phyloP scores from a whole-genome alignment of 2,888 invertebrate species.

The Limenitis camilla region DNA sequence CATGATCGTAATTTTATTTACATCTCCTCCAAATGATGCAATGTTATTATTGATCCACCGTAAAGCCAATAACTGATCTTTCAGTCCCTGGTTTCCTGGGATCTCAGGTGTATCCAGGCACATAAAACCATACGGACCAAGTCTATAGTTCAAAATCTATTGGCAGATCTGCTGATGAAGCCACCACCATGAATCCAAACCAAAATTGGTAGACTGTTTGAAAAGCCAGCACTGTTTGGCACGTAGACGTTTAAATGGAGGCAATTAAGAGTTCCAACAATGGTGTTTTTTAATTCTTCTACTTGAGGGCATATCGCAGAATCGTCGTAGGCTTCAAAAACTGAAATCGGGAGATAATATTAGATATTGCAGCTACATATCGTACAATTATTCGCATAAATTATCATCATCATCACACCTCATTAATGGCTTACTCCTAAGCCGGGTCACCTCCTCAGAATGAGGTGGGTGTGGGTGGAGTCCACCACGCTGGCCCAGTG shows the following conservation, averaged over 20 bases:
- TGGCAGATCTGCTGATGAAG: constrained; percentile 39
- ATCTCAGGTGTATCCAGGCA: constrained; percentile 44
- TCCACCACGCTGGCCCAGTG: too few species aligned
- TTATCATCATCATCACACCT: too few species aligned
- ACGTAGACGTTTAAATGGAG: constrained; percentile 77
- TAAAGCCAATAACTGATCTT: constrained; percentile 45
- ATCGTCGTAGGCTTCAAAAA: constrained; percentile 31
- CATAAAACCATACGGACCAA: constrained; percentile 55
- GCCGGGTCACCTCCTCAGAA: too few species aligned
- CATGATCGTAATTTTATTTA: constrained; percentile 41
- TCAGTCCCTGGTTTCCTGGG: constrained; percentile 53
- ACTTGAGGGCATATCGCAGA: constrained; percentile 36
- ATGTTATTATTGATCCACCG: constrained; percentile 47
- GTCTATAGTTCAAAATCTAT: constrained; percentile 43
- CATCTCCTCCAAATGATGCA: constrained; percentile 44
- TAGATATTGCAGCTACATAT: too few species aligned
- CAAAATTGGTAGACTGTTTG: constrained; percentile 38
- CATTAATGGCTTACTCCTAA: too few species aligned
- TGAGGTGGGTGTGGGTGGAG: too few species aligned
- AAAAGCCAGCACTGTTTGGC: constrained; percentile 39
- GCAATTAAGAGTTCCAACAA: constrained; percentile 64
- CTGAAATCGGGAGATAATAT: too few species aligned
- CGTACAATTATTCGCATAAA: too few species aligned
- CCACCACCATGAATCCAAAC: constrained; percentile 58
- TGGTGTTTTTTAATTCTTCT: constrained; percentile 32